Conservation (phyloP, 1,140 invertebrate genomes). For the Drosophila navojoa region DNA sequence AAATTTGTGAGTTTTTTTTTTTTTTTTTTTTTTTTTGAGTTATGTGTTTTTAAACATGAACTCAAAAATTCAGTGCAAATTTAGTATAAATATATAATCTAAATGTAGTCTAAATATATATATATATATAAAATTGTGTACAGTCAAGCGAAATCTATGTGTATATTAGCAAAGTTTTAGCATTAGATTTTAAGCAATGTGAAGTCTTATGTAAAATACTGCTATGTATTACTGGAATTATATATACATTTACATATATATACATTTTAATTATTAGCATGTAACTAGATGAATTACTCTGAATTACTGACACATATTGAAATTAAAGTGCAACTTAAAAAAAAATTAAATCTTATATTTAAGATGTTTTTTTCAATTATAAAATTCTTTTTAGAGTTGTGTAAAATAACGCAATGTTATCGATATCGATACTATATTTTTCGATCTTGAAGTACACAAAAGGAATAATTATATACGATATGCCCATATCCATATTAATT, state of each 20-base stretch:
- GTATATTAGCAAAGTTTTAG: not conserved
- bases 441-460: no score
- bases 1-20: not conserved
- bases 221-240: not conserved
- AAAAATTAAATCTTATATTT: not conserved
- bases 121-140: no score
- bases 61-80: not conserved
- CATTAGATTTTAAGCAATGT: not conserved
- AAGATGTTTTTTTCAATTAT: no score
- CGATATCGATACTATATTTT: no score
- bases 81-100: not conserved
- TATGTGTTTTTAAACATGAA: no score
- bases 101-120: not conserved
- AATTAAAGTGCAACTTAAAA: slow-evolving; percentile 9
- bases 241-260: not conserved
- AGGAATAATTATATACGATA: no score
- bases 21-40: slow-evolving; percentile 16
- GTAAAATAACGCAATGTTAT: no score
- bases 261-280: slow-evolving; percentile 3
- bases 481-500: not conserved
- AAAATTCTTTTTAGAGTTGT: no score
- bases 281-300: slow-evolving; percentile 7
- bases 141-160: no score
- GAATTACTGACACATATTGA: not conserved
- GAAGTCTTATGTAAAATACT: not conserved